A percentile compares a stretch with the other conserved stretches of the same genome.
These are phyloP conservation scores for Todiramphus saurophagus DNA, from an alignment of 2,113 vertebrate species.

Conservation along the genomic window DNA sequence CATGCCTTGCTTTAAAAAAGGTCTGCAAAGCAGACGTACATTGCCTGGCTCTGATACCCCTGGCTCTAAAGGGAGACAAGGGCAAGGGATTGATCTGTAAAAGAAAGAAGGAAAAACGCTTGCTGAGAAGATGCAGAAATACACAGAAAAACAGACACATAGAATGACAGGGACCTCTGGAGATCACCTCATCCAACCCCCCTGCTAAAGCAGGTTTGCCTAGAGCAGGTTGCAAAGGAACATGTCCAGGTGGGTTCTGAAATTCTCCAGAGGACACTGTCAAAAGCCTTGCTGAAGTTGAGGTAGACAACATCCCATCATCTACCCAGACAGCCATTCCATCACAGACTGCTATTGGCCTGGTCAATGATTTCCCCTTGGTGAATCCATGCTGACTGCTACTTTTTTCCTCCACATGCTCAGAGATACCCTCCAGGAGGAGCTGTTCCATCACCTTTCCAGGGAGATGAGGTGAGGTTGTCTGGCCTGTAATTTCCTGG, in stretches of 20 bases:
- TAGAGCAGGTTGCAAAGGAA: not conserved
- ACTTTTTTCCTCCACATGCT: too few species aligned
- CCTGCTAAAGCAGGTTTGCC: not conserved
- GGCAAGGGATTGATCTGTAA: not conserved
- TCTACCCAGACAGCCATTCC: too few species aligned
- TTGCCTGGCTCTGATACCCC: not conserved
- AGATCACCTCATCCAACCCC: not conserved
- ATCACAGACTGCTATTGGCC: too few species aligned
- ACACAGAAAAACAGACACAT: not conserved
- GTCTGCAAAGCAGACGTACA: not conserved
- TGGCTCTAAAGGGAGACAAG: not conserved
- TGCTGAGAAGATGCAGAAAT: not conserved
- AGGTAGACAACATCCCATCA: too few species aligned
- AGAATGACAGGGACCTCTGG: not conserved
- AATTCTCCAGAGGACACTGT: not conserved
- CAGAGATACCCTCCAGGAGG: too few species aligned
- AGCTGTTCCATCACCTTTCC: too few species aligned
- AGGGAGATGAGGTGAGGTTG: too few species aligned
- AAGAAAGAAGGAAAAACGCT: not conserved
- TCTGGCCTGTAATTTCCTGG: too few species aligned
- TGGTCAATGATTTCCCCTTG: too few species aligned
- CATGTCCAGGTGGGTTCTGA: not conserved
- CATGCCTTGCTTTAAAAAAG: not conserved
- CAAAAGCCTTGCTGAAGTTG: too few species aligned
- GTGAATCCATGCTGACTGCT: too few species aligned